These are phyloP conservation scores for Cataglyphis altisquamis DNA, from an alignment of 2,888 invertebrate species.

Conservation along the genomic window DNA sequence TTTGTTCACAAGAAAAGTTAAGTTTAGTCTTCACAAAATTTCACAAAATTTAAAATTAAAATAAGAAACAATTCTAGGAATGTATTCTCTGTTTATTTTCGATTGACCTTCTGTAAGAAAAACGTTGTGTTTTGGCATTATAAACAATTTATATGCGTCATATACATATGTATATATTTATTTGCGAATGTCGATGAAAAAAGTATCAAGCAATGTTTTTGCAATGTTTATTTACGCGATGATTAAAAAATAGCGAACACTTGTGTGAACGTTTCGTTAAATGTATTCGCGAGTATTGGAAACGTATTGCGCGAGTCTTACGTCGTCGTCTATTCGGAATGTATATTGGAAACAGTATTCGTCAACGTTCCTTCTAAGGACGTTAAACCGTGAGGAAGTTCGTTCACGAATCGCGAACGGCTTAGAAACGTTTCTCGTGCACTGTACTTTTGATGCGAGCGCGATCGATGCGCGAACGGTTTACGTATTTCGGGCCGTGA, in stretches of 20 bases:
- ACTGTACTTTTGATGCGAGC: constrained; percentile 55
- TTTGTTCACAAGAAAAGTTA: constrained; percentile 23
- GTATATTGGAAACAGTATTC: constrained; percentile 45
- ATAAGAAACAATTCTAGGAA: constrained; percentile 16
- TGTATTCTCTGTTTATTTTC: constrained; percentile 33
- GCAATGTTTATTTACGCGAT: constrained; percentile 1
- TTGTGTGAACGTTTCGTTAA: not conserved
- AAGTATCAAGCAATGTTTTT: not conserved
- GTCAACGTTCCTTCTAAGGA: constrained; percentile 53
- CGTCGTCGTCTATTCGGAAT: constrained; percentile 33
- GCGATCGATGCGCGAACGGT: constrained; percentile 54
- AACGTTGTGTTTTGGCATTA: constrained; percentile 9
- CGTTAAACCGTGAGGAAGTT: constrained; percentile 51
- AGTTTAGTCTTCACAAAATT: constrained; percentile 17
- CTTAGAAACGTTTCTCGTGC: constrained; percentile 53
- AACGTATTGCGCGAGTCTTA: constrained; percentile 24
- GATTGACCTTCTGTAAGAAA: constrained; percentile 33
- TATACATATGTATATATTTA: constrained; percentile 5
- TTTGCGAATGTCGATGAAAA: not conserved
- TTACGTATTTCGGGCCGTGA: constrained; percentile 41
- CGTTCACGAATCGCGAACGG: constrained; percentile 38
- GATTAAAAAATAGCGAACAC: constrained; percentile 1
- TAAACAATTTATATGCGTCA: not conserved
- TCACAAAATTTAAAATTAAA: constrained; percentile 43
- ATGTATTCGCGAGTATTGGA: not conserved